Conservation (phyloP, 2,113 vertebrate genomes). For the Papio anubis region DNA sequence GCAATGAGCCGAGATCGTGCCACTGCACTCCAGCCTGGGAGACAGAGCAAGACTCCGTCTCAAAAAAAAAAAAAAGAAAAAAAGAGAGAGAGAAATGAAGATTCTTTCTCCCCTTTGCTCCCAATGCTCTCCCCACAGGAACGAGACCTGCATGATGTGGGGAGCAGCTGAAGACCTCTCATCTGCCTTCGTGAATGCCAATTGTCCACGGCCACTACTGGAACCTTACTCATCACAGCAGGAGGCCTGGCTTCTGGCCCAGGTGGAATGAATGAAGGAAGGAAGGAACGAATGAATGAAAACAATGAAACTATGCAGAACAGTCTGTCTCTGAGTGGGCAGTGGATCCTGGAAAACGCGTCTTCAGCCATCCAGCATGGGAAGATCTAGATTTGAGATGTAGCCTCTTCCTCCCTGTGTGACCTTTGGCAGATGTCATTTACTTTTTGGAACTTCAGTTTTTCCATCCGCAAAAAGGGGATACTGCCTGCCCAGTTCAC, state of each 20-base stretch:
- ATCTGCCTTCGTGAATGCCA: no score
- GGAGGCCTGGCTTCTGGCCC: neutral
- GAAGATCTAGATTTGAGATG: neutral
- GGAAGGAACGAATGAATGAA: neutral
- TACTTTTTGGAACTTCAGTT: neutral
- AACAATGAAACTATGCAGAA: neutral
- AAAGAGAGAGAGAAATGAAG: neutral
- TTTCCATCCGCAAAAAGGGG: neutral
- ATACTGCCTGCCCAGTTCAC: neutral
- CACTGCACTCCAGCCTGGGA: no score
- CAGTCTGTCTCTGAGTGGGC: neutral
- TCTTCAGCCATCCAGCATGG: neutral
- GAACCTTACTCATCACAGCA: neutral
- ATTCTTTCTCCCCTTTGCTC: fast-evolving
- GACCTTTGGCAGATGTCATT: neutral
- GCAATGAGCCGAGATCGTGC: no score
- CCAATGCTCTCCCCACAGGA: neutral
- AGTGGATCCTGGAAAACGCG: fast-evolving
- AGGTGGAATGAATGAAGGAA: neutral
- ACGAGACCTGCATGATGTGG: fast-evolving
- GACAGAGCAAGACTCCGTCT: no score
- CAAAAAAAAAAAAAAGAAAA: no score
- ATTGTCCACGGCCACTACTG: neutral
- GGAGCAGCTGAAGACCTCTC: neutral
- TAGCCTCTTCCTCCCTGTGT: neutral